A percentile compares a stretch with the other conserved stretches of the same genome.
Evolutionary conservation across 2,113 vertebrate species (phyloP).

Genomic region (Cyanoramphus novaezelandiae): DNA sequence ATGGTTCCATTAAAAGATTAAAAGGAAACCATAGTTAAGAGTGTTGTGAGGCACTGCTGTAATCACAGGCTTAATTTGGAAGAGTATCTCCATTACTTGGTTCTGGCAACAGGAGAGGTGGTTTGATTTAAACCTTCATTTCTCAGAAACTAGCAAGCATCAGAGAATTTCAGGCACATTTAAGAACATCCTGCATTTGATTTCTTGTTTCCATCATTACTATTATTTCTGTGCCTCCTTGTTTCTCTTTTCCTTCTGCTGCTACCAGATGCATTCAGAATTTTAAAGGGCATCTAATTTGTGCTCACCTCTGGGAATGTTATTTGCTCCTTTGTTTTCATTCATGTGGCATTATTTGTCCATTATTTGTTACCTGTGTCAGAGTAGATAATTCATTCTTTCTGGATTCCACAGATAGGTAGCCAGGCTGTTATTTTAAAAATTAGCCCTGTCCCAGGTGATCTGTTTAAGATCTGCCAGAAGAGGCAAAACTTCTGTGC

Average conservation of each 20-base stretch:
- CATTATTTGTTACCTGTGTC: neutral
- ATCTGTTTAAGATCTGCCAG: neutral
- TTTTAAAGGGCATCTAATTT: neutral
- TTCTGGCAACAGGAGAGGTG: neutral
- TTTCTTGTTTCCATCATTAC: neutral
- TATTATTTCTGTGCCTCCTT: neutral
- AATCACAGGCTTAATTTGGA: neutral
- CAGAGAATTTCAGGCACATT: neutral
- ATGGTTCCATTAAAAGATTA: neutral
- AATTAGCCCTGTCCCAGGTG: neutral
- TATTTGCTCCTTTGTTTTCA: neutral
- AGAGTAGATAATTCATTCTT: neutral
- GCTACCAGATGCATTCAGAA: neutral
- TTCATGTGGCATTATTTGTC: neutral
- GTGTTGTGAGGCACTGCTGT: neutral
- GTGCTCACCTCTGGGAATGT: neutral
- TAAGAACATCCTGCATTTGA: neutral
- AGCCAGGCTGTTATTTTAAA: neutral
- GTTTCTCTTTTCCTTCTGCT: neutral
- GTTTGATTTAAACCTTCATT: neutral
- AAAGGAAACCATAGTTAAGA: neutral
- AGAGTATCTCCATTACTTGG: neutral
- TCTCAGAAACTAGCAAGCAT: neutral
- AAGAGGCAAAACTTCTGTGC: neutral
- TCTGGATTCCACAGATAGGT: neutral